Evolutionary conservation across 2,797 vertebrate species (phyloP).

Genomic region (Coregonus sp.): DNA sequence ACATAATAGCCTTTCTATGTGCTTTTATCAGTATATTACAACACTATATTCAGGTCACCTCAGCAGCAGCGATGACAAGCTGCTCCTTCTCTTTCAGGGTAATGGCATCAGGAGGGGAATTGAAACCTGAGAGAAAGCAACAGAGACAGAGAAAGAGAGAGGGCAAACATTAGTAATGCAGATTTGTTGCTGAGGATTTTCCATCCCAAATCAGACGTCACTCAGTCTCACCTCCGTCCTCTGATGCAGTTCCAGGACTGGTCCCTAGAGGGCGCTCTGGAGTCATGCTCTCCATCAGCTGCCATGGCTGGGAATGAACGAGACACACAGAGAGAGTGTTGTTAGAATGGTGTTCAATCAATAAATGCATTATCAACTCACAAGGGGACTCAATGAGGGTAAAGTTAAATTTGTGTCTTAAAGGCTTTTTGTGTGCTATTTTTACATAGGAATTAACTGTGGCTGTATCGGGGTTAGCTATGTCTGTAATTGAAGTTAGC

Average conservation of each 20-base stretch:
- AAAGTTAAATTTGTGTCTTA: background rate
- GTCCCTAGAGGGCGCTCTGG: constrained; percentile 60
- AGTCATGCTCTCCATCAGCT: constrained; percentile 52
- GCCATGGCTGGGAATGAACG: constrained; percentile 56
- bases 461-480: background rate
- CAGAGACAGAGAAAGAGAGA: background rate
- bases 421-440: background rate
- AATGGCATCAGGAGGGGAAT: constrained; percentile 66
- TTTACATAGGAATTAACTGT: background rate
- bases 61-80: constrained; percentile 62
- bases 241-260: constrained; percentile 28
- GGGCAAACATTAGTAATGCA: background rate
- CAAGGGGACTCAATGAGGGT: background rate
- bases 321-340: constrained; percentile 13
- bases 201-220: background rate
- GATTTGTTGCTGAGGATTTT: background rate
- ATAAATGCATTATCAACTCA: background rate
- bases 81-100: constrained; percentile 75
- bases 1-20: too few species aligned
- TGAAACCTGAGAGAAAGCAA: constrained; percentile 52
- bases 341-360: background rate
- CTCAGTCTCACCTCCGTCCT: constrained; percentile 49
- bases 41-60: constrained; percentile 61
- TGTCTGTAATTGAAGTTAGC: background rate
- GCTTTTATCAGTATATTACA: background rate